phyloP scores from a whole-genome alignment of 1,140 invertebrate species.

The Eriocheir sinensis region DNA sequence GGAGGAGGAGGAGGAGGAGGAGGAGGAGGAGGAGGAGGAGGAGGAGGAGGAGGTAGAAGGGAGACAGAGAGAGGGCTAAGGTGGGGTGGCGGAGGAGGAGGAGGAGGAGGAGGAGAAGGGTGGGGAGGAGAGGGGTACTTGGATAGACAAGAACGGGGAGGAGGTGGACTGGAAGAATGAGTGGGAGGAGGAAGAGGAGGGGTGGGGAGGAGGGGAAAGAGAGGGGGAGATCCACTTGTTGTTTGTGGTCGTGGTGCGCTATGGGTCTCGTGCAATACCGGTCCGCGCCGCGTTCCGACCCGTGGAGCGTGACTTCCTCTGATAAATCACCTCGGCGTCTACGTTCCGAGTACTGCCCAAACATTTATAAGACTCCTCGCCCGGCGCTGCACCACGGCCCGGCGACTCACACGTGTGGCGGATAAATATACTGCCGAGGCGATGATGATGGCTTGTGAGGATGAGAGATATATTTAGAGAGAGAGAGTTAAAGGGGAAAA shows the following conservation, averaged over 20 bases:
- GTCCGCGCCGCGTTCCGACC: conserved; percentile 60
- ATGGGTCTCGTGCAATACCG: conserved; percentile 74
- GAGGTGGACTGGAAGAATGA: background rate
- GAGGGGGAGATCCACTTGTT: conserved; percentile 32
- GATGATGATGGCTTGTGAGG: background rate
- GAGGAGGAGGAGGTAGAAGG: background rate
- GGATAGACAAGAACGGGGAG: background rate
- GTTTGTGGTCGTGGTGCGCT: conserved; percentile 66
- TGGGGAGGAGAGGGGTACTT: background rate
- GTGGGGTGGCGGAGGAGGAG: background rate
- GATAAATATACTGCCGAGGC: background rate
- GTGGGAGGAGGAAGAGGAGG: background rate
- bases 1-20: background rate
- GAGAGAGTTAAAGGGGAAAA: background rate
- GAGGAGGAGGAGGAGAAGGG: background rate
- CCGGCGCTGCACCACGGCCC: no score
- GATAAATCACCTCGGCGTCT: background rate
- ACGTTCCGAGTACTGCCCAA: background rate
- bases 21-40: background rate
- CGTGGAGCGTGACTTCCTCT: conserved; percentile 46
- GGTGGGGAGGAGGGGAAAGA: background rate
- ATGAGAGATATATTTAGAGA: background rate
- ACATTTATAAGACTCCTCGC: background rate
- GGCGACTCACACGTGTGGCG: no score
- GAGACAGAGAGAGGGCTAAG: background rate